Percentiles rank a stretch among this genome's conserved stretches.
These are phyloP conservation scores for Gallinago stenura DNA, from an alignment of 2,797 vertebrate species.

Conservation along the genomic window DNA sequence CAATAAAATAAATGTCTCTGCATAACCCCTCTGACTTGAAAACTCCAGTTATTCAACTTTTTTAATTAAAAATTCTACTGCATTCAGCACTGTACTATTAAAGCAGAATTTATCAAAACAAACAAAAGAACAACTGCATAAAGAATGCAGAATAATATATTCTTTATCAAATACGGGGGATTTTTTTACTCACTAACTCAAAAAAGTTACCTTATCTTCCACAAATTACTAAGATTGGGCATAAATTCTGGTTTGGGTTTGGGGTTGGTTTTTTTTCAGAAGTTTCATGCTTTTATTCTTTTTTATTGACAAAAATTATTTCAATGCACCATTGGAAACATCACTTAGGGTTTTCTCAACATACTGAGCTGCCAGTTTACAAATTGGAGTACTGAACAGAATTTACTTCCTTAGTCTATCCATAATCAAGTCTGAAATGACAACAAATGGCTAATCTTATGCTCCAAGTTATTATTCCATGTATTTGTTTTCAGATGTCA, in stretches of 20 bases:
- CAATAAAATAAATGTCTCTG: not conserved
- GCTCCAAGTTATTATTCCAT: not conserved
- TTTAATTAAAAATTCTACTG: not conserved
- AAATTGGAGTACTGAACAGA: not conserved
- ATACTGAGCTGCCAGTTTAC: not conserved
- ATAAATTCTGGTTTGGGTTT: not conserved
- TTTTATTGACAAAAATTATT: not conserved
- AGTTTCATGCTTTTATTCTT: not conserved
- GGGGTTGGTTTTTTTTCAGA: not conserved
- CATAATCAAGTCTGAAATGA: not conserved
- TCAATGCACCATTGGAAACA: not conserved
- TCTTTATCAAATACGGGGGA: accelerated
- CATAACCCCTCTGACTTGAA: not conserved
- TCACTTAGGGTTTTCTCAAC: not conserved
- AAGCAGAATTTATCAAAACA: not conserved
- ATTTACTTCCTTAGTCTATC: not conserved
- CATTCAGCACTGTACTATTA: not conserved
- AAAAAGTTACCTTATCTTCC: not conserved
- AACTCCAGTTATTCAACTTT: not conserved
- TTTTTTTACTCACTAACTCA: not conserved
- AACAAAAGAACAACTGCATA: not conserved
- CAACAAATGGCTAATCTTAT: not conserved
- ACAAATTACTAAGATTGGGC: not conserved
- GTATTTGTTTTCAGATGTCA: not conserved
- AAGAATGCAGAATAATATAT: not conserved